Evolutionary conservation across 1,140 invertebrate genomes (phyloP).

Genomic region (Arctopsyche grandis): DNA sequence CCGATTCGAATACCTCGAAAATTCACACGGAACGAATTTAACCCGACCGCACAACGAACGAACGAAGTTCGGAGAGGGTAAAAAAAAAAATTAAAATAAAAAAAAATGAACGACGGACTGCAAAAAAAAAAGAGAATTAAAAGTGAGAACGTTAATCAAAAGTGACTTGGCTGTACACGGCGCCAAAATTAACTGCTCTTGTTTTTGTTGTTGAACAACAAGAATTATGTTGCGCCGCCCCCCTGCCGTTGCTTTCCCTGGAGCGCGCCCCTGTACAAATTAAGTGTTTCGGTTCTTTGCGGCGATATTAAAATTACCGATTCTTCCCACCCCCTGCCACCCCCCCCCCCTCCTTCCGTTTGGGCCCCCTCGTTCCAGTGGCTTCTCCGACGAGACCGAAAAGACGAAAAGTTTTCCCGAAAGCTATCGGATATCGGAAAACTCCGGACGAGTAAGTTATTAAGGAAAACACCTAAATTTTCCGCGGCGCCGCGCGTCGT

Average conservation of each 20-base stretch:
- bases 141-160: constrained; percentile 53
- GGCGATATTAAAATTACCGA: constrained; percentile 40
- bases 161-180: constrained; percentile 43
- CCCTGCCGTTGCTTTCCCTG: constrained; percentile 1
- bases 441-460: constrained; percentile 30
- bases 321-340: neutral
- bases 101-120: neutral
- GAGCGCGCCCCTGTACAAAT: constrained; percentile 45
- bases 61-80: neutral
- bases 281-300: constrained; percentile 38
- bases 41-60: neutral
- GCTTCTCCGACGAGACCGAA: neutral
- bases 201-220: constrained; percentile 50
- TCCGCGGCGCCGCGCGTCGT: neutral
- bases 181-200: constrained; percentile 49
- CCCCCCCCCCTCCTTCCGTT: neutral
- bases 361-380: neutral
- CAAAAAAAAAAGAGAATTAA: constrained; percentile 46
- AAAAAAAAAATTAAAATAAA: constrained; percentile 1
- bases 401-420: constrained; percentile 32
- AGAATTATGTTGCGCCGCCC: constrained; percentile 46
- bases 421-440: constrained; percentile 40
- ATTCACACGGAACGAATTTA: neutral
- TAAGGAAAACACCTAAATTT: constrained; percentile 30
- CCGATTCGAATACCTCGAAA: neutral